Percentiles rank a stretch among this genome's conserved stretches.
phyloP scores from a whole-genome alignment of 2,797 vertebrate species.

The Danio albolineatus region DNA sequence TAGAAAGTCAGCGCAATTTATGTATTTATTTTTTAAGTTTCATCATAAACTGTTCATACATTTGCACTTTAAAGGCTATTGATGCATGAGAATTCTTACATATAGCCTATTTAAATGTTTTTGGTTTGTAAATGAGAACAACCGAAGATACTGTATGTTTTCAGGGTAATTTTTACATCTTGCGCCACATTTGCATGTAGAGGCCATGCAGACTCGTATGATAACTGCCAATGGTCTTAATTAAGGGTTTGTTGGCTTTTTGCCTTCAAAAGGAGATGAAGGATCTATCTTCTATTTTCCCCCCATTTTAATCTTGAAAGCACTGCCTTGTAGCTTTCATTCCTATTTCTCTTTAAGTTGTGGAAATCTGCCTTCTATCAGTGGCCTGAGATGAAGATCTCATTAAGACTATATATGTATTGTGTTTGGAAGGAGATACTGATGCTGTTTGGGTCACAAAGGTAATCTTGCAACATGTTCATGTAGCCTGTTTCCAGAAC shows the following conservation, averaged over 20 bases:
- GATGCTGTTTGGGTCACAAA: constrained; percentile 3
- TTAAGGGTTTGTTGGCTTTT: constrained; percentile 50
- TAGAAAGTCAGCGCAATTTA: too few relatives aligned
- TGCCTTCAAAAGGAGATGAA: constrained; percentile 46
- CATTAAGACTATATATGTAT: constrained; percentile 52
- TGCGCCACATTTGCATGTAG: background rate
- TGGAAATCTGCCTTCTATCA: constrained; percentile 47
- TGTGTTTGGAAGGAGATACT: background rate
- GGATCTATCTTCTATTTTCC: constrained; percentile 26
- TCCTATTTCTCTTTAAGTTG: constrained; percentile 65
- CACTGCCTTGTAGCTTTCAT: constrained; percentile 45
- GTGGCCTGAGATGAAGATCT: constrained; percentile 38
- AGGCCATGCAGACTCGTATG: background rate
- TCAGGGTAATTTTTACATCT: background rate
- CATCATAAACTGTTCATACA: too few relatives aligned
- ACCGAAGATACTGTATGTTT: background rate
- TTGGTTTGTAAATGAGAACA: background rate
- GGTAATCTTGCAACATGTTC: background rate
- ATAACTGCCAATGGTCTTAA: constrained; percentile 18
- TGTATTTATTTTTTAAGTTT: too few relatives aligned
- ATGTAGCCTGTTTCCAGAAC: background rate
- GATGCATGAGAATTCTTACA: too few relatives aligned
- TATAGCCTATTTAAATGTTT: too few relatives aligned
- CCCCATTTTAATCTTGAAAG: constrained; percentile 55
- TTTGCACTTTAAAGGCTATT: too few relatives aligned